Conservation (phyloP, 2,888 invertebrate species). For the Penaeus monodon region DNA sequence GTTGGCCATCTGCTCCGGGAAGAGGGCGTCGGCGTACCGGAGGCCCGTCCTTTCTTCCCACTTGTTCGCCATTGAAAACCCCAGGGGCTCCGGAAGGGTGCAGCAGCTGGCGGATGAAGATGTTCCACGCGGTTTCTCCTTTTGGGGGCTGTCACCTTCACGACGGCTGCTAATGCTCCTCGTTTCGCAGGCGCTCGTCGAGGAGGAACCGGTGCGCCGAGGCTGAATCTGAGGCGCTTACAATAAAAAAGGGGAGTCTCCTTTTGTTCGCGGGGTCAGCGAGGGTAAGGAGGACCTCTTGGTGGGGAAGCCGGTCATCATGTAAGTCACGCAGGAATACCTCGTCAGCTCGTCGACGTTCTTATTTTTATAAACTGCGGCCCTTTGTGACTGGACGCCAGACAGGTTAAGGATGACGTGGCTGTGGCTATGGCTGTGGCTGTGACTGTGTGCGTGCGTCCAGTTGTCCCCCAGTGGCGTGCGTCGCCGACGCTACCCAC, state of each 20-base stretch:
- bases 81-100: slow-evolving; percentile 37
- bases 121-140: not conserved
- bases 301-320: slow-evolving; percentile 19
- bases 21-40: slow-evolving; percentile 18
- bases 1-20: slow-evolving; percentile 63
- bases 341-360: slow-evolving; percentile 32
- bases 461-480: not conserved
- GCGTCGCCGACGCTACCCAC: not conserved
- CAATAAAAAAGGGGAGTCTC: slow-evolving; percentile 1
- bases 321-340: slow-evolving; percentile 36
- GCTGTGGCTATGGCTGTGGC: not conserved
- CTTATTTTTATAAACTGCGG: slow-evolving; percentile 35
- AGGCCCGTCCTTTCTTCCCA: slow-evolving; percentile 21
- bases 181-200: slow-evolving; percentile 21
- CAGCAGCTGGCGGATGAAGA: slow-evolving; percentile 35
- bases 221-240: too few relatives aligned
- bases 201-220: slow-evolving; percentile 23
- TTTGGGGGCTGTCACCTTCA: not conserved
- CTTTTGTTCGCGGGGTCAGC: slow-evolving; percentile 27
- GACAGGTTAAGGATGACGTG: slow-evolving; percentile 15
- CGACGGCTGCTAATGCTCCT: slow-evolving; percentile 42
- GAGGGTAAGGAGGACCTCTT: slow-evolving; percentile 6
- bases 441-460: not conserved
- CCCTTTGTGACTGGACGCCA: not conserved
- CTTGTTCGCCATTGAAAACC: slow-evolving; percentile 21